Base-by-base conservation (phyloP, 2,113 vertebrate genomes). In the Cynoglossus semilaevis region DNA sequence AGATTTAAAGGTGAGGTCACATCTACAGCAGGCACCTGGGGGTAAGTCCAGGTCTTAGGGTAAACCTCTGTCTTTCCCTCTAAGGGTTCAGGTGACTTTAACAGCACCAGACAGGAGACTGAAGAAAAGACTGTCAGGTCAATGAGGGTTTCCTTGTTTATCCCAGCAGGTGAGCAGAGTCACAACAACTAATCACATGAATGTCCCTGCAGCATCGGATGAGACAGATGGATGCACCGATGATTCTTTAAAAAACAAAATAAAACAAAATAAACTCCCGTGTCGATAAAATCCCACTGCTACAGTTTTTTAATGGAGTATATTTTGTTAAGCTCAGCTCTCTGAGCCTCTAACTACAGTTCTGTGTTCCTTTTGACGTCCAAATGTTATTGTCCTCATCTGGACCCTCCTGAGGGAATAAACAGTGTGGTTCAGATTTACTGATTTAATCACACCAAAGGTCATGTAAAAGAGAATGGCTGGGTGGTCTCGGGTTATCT, bases 91-190 rank as follows among this genome's bases (percentile, higher is more conserved):
- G 22, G 22, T 29, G 22, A 29, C 22, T 29, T 29, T 29, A 29
- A 29, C 22, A 29, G n/a, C n/a, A n/a, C n/a, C n/a, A n/a, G n/a
- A 29, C 22, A 6, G 22, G 2, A 6, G 22, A 29, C 22, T 29
- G 22, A 29, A 29, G 22, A 4, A 29, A 29, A 29, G 22, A 29
- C 22, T 4, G 22, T 6, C 3, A 29, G 22, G 40, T 58, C 40
- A 63, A 36, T 41, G 35, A 34, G 15, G 35, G 45, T 36, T 69
- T 47, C 0, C 40, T 29, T 15, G 19, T 35, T 36, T 22, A 36
- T 77, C 50, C 67, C 70, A 50, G 51, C 63, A 38, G 43, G 53
- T 0, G 19, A 61, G 40, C 15, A 34, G 53, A 62, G 63, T 65
- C 77, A 53, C 57, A 55, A 53, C 57, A 55, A 18, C 4, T 8